A percentile compares a stretch with the other conserved stretches of the same genome.
Evolutionary conservation across 2,113 vertebrate genomes (phyloP).

Genomic region (Onychostoma macrolepis): DNA sequence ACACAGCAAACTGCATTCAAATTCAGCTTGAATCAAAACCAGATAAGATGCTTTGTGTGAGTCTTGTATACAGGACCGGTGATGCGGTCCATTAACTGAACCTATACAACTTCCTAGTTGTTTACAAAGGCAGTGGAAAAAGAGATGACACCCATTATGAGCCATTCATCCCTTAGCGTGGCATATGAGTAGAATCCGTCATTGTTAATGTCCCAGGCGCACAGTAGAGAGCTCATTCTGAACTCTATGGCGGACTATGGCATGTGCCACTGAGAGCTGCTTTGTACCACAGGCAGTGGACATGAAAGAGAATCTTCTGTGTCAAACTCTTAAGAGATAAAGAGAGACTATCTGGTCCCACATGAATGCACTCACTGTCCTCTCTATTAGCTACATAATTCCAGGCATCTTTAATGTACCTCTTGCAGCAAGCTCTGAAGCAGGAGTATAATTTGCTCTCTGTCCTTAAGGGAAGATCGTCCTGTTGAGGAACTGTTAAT

Average conservation of each 20-base stretch:
- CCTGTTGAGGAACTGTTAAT: conserved; percentile 22
- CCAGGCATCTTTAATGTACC: conserved; percentile 3
- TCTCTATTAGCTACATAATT: conserved; percentile 28
- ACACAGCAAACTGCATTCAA: not conserved
- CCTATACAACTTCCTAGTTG: not conserved
- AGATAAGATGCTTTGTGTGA: not conserved
- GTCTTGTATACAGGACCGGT: not conserved
- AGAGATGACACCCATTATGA: not conserved
- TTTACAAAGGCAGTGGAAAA: not conserved
- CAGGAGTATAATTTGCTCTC: conserved; percentile 24
- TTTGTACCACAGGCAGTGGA: conserved; percentile 12
- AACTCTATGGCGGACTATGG: not conserved
- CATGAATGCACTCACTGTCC: not conserved
- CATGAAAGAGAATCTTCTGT: conserved; percentile 27
- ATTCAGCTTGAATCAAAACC: not conserved
- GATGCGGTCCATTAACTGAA: not conserved
- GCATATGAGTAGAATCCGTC: not conserved
- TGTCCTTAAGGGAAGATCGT: conserved; percentile 13
- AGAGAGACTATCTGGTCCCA: not conserved
- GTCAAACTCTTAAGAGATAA: conserved; percentile 3
- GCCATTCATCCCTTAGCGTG: not conserved
- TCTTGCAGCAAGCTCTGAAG: conserved; percentile 3
- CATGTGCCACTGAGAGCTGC: conserved; percentile 7
- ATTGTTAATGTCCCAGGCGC: not conserved
- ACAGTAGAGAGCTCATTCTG: conserved; percentile 1